Base-by-base conservation (phyloP, 2,888 invertebrate genomes). In the Brenthis daphne region DNA sequence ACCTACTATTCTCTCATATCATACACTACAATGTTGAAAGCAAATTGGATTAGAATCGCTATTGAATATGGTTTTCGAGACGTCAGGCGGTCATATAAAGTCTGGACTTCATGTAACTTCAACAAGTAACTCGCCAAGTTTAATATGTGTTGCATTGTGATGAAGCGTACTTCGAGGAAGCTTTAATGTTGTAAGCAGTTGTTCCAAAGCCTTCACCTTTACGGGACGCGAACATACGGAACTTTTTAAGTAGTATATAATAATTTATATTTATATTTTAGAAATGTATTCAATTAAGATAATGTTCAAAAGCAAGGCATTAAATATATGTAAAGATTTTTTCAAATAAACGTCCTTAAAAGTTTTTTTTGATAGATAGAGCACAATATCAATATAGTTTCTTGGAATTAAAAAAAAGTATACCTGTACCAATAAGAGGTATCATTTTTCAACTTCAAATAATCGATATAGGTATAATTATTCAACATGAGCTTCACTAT, bases 11-110 rank as follows among this genome's bases (percentile, higher is more conserved):
- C 20, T 24, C 13, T 14, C 5, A 29, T 29, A 13, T 6, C 14
- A 53, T 37, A n/a, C 20, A 60, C n/a, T 81, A 77, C 77, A 76
- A 77, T 85, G 84, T 80, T 76, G 79, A 77, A 77, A 78, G 77
- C 77, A 85, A 86, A 87, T 86, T 84, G 82, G 82, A 80, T 72
- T 76, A 77, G 80, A 80, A 86, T 84, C 83, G 81, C 81, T 85
- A 82, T 85, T 84, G 84, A 83, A 85, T 83, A 81, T 77, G 81
- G 77, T 76, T 72, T 75, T 76, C 74, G 77, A 81, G 82, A 75
- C 78, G 79, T 77, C 81, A 78, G 77, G 72, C 80, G 76, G 73
- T 55, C 65, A 68, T 63, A 73, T 68, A 73, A 75, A 74, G 72
- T 67, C 56, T 71, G 64, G 68, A 72, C 72, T 76, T 71, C 66